Base-by-base conservation (phyloP, 1,140 invertebrate genomes). In the Brachionus paranguensis region DNA sequence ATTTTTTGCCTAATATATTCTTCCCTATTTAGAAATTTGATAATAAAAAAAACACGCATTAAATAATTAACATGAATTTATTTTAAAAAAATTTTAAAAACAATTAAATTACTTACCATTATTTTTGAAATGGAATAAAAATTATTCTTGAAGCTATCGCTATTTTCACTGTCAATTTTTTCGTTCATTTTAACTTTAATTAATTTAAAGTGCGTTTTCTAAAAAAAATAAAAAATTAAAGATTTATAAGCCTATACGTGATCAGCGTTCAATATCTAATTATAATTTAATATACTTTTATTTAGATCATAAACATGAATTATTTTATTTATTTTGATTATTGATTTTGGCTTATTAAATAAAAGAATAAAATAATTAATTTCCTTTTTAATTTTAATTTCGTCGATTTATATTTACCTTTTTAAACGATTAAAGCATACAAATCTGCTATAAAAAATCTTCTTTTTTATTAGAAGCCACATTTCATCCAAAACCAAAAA, bases 51-150 rank as follows among this genome's bases (percentile, higher is more conserved):
- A 33, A 33, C 5, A 29, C 3, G 1, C 5, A 2, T 33, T 33
- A 33, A 33, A 33, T 33, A 33, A 33, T 33, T 33, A 2, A 5
- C 29, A 33, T 33, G 3, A 33, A 33, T 33, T 33, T 33, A 33
- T 37, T 37, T 6, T 7, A 37, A 37, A 37, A 37, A 0, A 37
- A 37, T 24, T 10, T 37, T 6, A 37, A 37, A 37, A 37, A 37
- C 6, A 37, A 37, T 24, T 10, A 64, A 64, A 41, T n/a, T 41
- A 72, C 68, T 72, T 17, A 72, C 68, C 68, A 72, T 72, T 20
- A 72, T 43, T 72, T 72, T 72, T 5, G 68, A 72, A 41, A 72
- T 72, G 12, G 68, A 72, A 72, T 72, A 3, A 43, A 72, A 72
- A 20, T 6, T 11, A 17, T 24, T 72, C 20, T 41, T 72, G n/a